Evolutionary conservation across 2,797 vertebrate genomes (phyloP).

Genomic region (Carapus acus): DNA sequence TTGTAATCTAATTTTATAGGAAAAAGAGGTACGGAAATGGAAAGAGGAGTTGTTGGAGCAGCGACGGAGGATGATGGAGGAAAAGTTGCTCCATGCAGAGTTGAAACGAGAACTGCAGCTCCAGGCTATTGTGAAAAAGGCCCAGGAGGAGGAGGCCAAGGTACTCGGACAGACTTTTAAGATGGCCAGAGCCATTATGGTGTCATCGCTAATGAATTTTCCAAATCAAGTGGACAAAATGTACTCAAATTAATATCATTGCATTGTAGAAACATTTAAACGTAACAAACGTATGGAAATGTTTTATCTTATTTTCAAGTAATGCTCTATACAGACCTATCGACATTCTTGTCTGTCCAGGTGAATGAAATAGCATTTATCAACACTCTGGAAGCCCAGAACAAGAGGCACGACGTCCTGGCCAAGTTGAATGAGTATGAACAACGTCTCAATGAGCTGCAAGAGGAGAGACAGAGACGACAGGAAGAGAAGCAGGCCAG

Average conservation of each 20-base stretch:
- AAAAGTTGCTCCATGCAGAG: conserved; percentile 93
- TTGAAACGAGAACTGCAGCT: conserved; percentile 95
- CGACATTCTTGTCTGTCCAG: conserved; percentile 62
- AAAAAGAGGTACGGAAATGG: conserved; percentile 98
- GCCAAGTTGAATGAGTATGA: conserved; percentile 97
- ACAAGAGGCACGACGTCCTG: conserved; percentile 94
- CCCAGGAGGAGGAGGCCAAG: conserved; percentile 98
- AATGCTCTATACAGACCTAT: too few relatives aligned
- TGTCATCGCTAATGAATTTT: neutral
- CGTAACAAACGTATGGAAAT: too few relatives aligned
- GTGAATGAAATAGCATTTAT: conserved; percentile 99
- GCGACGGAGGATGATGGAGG: conserved; percentile 95
- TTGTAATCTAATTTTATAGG: conserved; percentile 66
- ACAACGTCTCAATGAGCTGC: conserved; percentile 91
- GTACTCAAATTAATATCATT: too few relatives aligned
- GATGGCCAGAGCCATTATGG: too few relatives aligned
- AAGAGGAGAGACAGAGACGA: conserved; percentile 89
- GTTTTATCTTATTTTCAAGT: too few relatives aligned
- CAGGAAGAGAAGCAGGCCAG: conserved; percentile 98
- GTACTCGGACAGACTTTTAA: conserved; percentile 56
- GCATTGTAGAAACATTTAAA: too few relatives aligned
- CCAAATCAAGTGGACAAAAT: neutral
- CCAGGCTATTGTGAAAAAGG: conserved; percentile 98
- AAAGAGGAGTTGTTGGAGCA: conserved; percentile 96
- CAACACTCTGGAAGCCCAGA: conserved; percentile 97